A percentile compares a stretch with the other conserved stretches of the same genome.
Conservation (phyloP, 2,797 vertebrate genomes). For the Acanthurus lineatus region DNA sequence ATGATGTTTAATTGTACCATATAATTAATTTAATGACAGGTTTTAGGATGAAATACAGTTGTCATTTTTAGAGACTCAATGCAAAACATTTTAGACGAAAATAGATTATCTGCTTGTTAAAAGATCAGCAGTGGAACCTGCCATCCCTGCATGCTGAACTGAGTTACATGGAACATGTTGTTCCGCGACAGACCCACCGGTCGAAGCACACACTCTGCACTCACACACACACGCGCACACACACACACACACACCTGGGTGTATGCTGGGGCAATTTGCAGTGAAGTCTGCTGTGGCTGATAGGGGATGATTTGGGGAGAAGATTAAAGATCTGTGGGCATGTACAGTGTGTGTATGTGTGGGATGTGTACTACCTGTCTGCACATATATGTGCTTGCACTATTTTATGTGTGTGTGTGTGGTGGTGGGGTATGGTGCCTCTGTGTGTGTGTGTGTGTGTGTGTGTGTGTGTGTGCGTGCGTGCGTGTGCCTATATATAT, state of each 20-base stretch:
- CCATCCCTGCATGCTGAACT: constrained; percentile 15
- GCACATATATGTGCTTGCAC: too few relatives aligned
- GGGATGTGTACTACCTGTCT: too few relatives aligned
- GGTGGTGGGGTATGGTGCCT: background rate
- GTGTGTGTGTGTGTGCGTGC: constrained; percentile 59
- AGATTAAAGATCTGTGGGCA: constrained; percentile 65
- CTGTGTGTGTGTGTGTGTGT: constrained; percentile 11
- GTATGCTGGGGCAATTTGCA: constrained; percentile 68
- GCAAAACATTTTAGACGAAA: too few relatives aligned
- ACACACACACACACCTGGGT: constrained; percentile 4
- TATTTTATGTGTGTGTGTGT: constrained; percentile 1
- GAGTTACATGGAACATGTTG: constrained; percentile 47
- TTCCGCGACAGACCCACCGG: constrained; percentile 53
- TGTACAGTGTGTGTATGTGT: constrained; percentile 26
- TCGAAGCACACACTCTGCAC: constrained; percentile 16
- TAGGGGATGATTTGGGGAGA: constrained; percentile 64
- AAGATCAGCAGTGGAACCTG: constrained; percentile 13
- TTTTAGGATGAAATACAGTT: background rate
- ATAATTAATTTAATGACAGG: too few relatives aligned
- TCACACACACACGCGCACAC: constrained; percentile 7
- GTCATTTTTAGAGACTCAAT: too few relatives aligned
- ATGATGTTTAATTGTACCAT: too few relatives aligned
- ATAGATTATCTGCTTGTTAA: too few relatives aligned
- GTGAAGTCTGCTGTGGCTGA: constrained; percentile 76
- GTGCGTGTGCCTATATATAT: constrained; percentile 26